These are phyloP conservation scores for Serranus cabrilla DNA, from an alignment of 2,797 vertebrate species.

Conservation along the genomic window DNA sequence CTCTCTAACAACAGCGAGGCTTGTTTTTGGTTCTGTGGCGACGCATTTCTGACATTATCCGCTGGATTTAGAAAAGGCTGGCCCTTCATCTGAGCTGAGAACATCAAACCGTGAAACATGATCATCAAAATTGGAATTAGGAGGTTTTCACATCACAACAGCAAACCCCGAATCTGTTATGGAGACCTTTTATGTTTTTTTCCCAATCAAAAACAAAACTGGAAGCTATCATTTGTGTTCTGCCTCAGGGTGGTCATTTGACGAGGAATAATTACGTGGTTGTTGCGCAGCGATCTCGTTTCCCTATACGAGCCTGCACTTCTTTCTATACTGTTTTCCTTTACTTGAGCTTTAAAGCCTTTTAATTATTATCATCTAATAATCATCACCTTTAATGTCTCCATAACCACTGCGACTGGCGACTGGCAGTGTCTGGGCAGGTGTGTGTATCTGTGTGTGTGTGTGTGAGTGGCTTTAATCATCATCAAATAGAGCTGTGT, in stretches of 20 bases:
- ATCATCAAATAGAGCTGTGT: constrained; percentile 82
- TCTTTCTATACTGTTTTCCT: constrained; percentile 73
- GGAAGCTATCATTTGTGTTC: constrained; percentile 76
- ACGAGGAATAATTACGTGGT: constrained; percentile 77
- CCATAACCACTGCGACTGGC: constrained; percentile 60
- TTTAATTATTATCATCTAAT: constrained; percentile 84
- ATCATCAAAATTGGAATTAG: constrained; percentile 31
- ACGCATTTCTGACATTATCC: constrained; percentile 21
- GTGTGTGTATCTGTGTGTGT: constrained; percentile 54
- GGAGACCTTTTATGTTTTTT: constrained; percentile 71
- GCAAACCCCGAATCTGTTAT: constrained; percentile 56
- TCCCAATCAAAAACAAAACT: constrained; percentile 70
- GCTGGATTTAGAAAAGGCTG: not conserved
- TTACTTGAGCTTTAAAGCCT: constrained; percentile 74
- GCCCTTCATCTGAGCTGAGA: constrained; percentile 9
- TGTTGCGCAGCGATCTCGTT: constrained; percentile 42
- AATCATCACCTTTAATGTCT: constrained; percentile 83
- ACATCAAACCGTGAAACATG: constrained; percentile 49
- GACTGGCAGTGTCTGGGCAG: constrained; percentile 77
- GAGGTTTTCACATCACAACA: constrained; percentile 40
- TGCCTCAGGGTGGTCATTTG: constrained; percentile 78
- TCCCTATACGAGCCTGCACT: constrained; percentile 55
- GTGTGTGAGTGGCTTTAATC: constrained; percentile 77
- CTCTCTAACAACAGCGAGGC: not conserved
- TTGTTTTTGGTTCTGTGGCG: not conserved